Base-by-base conservation (phyloP, 37 sponge, comb jelly and placozoan species). In the Ianthella basta region DNA sequence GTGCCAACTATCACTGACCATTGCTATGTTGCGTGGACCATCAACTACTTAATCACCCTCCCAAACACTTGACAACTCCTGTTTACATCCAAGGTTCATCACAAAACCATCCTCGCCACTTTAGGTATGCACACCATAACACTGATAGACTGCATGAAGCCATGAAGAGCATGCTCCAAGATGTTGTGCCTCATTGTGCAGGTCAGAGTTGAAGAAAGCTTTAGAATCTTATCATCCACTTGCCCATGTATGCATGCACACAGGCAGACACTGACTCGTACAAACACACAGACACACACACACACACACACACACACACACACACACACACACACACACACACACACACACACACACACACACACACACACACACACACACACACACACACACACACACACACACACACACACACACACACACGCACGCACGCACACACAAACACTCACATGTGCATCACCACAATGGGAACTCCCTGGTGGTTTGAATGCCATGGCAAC, bases 401-500 rank as follows among this genome's bases (percentile, higher is more conserved):
- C 70, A 69, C 4, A 5, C 70, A 30, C 70, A 35, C 34, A 12
- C 70, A 69, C 70, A 30, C 70, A 13, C 70, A 69, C 70, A 13
- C 70, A 69, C 35, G 6, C 70, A 69, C 70, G 27, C 70, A 13
- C 70, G 27, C 70, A 69, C 70, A 13, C 70, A 69, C 70, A 30
- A 44, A 8, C 50, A 10, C 50, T 44, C 50, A 44, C 50, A 29
- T 83, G 55, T 72, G 15, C 18, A 63, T 80, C 12, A 24, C 27
- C 32, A 25, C 56, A 56, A 30, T 15, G 70, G 3, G 57, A 34
- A 24, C 33, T 15, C 12, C 32, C 20, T 15, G 32, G 35, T 27
- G 60, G 29, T 55, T 89, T 84, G 35, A 82, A 70, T 20, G 78
- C 88, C 18, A 93, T 24, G 20, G 75, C 39, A 79, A 50, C 72